These are phyloP conservation scores for Sturnira hondurensis DNA, from an alignment of 2,113 vertebrate genomes.

Conservation along the genomic window DNA sequence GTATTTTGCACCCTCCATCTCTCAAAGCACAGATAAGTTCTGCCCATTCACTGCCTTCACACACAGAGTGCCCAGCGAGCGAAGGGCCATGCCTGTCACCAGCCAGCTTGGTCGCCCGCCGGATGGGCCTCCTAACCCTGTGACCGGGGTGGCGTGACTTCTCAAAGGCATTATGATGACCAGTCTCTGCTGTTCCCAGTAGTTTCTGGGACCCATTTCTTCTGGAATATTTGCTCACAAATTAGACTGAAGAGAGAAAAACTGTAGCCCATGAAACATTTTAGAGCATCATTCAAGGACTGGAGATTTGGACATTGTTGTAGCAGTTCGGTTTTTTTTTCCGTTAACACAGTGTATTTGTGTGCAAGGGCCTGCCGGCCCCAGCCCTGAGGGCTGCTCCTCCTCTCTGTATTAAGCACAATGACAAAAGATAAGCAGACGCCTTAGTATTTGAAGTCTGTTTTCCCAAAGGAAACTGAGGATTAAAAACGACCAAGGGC, in stretches of 20 bases:
- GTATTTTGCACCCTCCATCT: neutral
- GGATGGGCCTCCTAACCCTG: too few species aligned
- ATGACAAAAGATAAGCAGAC: neutral
- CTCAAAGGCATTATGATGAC: neutral
- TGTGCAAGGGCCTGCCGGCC: neutral
- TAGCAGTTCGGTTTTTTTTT: neutral
- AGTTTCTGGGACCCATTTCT: neutral
- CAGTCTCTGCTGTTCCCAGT: neutral
- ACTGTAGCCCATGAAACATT: neutral
- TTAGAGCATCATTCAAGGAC: neutral
- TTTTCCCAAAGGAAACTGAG: neutral
- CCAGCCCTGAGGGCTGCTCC: neutral
- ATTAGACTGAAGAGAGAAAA: neutral
- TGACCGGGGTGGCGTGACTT: rapidly evolving
- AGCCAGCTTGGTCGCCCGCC: neutral
- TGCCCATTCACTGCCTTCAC: neutral
- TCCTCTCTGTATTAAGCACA: neutral
- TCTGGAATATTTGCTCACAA: neutral
- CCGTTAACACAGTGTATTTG: neutral
- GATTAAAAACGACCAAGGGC: neutral
- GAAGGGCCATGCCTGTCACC: rapidly evolving
- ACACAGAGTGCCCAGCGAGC: neutral
- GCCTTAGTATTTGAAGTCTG: neutral
- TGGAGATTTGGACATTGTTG: neutral
- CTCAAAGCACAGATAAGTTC: neutral